phyloP scores from a whole-genome alignment of 2,888 invertebrate species.

The Agrotis puta region DNA sequence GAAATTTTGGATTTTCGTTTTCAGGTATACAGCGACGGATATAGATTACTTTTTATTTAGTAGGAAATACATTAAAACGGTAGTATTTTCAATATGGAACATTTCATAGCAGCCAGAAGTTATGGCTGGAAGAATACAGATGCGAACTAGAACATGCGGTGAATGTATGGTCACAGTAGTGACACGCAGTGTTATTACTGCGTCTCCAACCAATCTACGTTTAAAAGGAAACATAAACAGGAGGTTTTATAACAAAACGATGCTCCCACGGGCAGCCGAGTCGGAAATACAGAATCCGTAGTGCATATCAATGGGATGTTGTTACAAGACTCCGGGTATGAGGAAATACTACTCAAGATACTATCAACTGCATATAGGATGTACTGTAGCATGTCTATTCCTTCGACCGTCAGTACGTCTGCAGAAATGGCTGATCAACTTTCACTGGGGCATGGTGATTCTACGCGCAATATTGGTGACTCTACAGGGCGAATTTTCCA shows the following conservation, averaged over 20 bases:
- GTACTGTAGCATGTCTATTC: too few species aligned
- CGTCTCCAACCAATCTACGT: constrained; percentile 45
- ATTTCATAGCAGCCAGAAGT: background rate
- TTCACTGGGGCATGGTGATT: too few species aligned
- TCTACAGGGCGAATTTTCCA: too few species aligned
- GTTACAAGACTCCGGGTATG: constrained; percentile 12
- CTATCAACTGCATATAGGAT: background rate
- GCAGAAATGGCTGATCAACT: too few species aligned
- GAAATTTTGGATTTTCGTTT: too few species aligned
- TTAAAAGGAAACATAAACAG: constrained; percentile 58
- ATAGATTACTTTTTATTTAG: too few species aligned
- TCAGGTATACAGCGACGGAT: too few species aligned
- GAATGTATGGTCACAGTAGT: constrained; percentile 34
- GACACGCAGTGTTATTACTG: constrained; percentile 25
- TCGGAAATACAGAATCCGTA: constrained; percentile 62
- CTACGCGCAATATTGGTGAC: too few species aligned
- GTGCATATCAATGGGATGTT: constrained; percentile 59
- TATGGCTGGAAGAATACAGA: background rate
- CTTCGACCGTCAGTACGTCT: too few species aligned
- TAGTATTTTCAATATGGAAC: background rate
- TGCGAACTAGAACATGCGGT: too few species aligned
- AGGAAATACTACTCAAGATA: constrained; percentile 45
- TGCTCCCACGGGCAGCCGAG: constrained; percentile 57
- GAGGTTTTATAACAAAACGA: constrained; percentile 57
- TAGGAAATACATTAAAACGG: too few species aligned